Evolutionary conservation across 2,888 invertebrate species (phyloP), one percentile per base, ranked within the genome.

Genomic region (Tipula helvola): DNA sequence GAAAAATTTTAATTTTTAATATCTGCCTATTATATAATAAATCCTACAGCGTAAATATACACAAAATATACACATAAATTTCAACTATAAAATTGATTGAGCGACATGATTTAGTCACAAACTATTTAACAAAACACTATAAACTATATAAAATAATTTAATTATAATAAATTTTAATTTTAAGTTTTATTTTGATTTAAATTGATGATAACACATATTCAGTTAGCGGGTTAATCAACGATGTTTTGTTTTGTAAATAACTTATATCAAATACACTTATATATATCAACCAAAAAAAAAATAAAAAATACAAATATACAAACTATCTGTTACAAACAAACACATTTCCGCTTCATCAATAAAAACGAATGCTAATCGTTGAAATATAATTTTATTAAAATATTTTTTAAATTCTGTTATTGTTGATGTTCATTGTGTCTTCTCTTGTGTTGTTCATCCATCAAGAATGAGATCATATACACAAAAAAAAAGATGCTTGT

Each of bases 21-120:
- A 57, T 57, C 16, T 7, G 52, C 52, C 16, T 57, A 16, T n/a
- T n/a, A 52, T 44, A 71, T 71, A 28, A 71, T 10, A 71, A 71
- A 71, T 71, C 4, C 28, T 71, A 10, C 28, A 28, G 71, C 71
- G 71, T 71, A 71, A 71, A 39, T 44, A 10, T 42, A 42, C 5
- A 42, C 12, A 42, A 5, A 47, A 71, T 71, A 71, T 71, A 28
- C 28, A 71, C 28, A 71, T 71, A 71, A 71, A 71, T 71, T 71
- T 71, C 10, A 71, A 71, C 71, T 71, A 71, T 71, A 71, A 71
- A 71, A 71, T 71, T 71, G 71, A 71, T 71, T 71, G 71, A 71
- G 71, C 71, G 71, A 71, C 71, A 71, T 71, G 71, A 71, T 71
- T 71, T 71, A 71, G 71, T 71, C 71, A 71, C 71, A 71, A 71